A percentile compares a stretch with the other conserved stretches of the same genome.
Evolutionary conservation across 1,140 invertebrate genomes (phyloP).

Genomic region (Protaetia brevitarsis): DNA sequence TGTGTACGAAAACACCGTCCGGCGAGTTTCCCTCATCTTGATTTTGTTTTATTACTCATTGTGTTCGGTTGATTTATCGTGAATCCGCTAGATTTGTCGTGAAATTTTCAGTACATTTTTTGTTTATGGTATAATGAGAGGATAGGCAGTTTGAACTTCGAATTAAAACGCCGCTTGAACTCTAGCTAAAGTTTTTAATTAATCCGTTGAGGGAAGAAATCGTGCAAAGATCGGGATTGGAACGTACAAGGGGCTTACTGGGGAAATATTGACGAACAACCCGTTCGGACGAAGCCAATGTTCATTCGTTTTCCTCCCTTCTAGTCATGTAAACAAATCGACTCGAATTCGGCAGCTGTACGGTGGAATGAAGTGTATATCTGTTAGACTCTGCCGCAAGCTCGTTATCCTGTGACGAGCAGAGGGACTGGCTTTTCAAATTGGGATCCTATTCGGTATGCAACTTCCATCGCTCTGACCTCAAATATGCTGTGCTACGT

Average conservation of each 20-base stretch:
- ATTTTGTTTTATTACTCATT: no score
- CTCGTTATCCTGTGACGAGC: background rate
- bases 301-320: background rate
- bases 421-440: background rate
- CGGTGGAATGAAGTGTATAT: background rate
- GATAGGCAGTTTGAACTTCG: no score
- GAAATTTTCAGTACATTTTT: no score
- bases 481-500: slow-evolving; percentile 7
- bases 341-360: background rate
- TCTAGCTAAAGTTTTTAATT: background rate
- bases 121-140: no score
- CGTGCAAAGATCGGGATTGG: background rate
- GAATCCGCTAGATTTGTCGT: no score
- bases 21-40: no score
- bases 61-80: no score
- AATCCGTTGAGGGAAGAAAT: background rate
- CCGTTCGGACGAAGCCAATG: background rate
- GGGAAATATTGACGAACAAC: background rate
- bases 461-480: background rate
- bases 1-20: background rate
- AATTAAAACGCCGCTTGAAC: no score
- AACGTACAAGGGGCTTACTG: background rate
- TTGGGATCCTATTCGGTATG: background rate
- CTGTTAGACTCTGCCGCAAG: background rate
- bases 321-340: background rate